Evolutionary conservation across 2,113 vertebrate species (phyloP), one percentile per base, ranked within the genome.

Genomic region (Trachemys scripta): DNA sequence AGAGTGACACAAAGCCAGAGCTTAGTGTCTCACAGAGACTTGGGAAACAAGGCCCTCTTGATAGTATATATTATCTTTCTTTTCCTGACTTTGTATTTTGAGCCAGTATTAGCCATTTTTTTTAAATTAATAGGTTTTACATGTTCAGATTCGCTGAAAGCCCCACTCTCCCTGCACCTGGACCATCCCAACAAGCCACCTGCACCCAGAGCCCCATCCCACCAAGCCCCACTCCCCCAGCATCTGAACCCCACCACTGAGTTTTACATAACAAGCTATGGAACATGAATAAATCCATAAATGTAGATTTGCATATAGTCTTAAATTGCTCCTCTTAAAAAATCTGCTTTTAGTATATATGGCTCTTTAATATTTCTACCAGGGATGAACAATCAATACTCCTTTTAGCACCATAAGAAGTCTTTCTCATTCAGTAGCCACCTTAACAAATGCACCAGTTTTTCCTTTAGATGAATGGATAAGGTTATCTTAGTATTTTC

Each of bases 171-270:
- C 50, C 13, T 50, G 50, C 50, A 16, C 50, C 13, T 14, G 50
- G 50, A 50, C 50, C 50, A 50, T 50, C 50, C 50, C 50, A 50
- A 16, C 13, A 50, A 16, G 50, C 50, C 50, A 50, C 50, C 50
- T 1, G 4, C 13, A 50, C 4, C 50, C 4, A 1, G 13, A 50
- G 4, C 50, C 14, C 50, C 50, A 50, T 4, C 50, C 50, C 50
- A 16, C 50, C 4, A 13, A 50, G 50, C 13, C 13, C 50, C 50
- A 50, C 50, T 50, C 50, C 50, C 14, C 14, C 50, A 50, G 50
- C 14, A 50, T 50, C 50, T 50, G 50, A 50, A 5, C 50, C 50
- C 50, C 14, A 1, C 50, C 50, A 16, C 50, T 50, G 50, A 50
- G 13, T 50, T 50, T 50, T 50, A 50, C 13, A 50, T 38, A 42